Base-by-base conservation (phyloP, 2,888 invertebrate species). In the Ptycholaimellus sp. region DNA sequence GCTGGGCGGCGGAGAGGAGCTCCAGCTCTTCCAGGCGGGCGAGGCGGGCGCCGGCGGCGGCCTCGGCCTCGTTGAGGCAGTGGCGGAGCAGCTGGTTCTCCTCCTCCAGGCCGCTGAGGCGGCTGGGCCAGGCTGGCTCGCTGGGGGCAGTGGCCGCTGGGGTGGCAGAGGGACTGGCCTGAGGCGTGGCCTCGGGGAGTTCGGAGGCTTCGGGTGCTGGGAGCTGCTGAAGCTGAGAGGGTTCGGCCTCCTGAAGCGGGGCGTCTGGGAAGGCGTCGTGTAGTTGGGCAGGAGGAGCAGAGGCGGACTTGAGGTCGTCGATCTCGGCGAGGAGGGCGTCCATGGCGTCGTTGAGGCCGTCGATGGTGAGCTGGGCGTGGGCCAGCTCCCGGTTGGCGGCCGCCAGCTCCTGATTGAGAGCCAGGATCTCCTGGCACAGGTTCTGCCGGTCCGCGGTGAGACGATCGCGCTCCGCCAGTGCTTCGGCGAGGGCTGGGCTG, bases 21-120 rank as follows among this genome's bases (percentile, higher is more conserved):
- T n/a, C n/a, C n/a, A n/a, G n/a, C n/a, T n/a, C n/a, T n/a, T n/a
- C n/a, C n/a, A n/a, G n/a, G n/a, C n/a, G n/a, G n/a, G n/a, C n/a
- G n/a, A n/a, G n/a, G n/a, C n/a, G n/a, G n/a, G n/a, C n/a, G n/a
- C n/a, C n/a, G n/a, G n/a, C n/a, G n/a, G n/a, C n/a, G n/a, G n/a
- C n/a, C n/a, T 36, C 18, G 2, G 43, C 31, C 31, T 46, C 45
- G 3, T 37, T 36, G 13, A 45, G 41, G 35, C 45, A 45, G 23
- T 40, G 39, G n/a, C 35, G 33, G 31, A 42, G 31, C 30, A 42
- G 30, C 30, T 41, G 38, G 19, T 40, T 33, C 4, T 33, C 33
- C 30, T 39, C 37, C 28, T 39, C 37, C 2, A 39, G 25, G 5
- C n/a, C 5, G 6, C 5, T 21, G 7, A 33, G n/a, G n/a, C n/a